Percentiles rank a stretch among this genome's conserved stretches.
Evolutionary conservation across 1,140 invertebrate species (phyloP).

Genomic region (Brachionus angularis): DNA sequence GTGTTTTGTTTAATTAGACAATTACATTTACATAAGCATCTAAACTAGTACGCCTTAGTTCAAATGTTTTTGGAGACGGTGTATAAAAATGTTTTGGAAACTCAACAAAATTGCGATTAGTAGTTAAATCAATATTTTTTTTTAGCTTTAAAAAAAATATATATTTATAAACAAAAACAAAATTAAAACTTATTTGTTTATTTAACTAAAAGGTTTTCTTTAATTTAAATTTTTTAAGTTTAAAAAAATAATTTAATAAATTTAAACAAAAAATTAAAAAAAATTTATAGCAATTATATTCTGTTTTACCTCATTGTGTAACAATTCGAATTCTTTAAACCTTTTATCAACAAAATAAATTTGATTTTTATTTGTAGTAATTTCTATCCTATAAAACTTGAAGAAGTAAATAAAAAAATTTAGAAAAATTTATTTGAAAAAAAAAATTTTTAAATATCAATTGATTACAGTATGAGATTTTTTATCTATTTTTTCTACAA

Average conservation of each 20-base stretch:
- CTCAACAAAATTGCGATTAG: neutral
- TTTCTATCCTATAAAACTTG: slow-evolving; percentile 25
- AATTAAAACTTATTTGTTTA: too few species aligned
- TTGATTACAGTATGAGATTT: slow-evolving; percentile 1
- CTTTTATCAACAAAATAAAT: slow-evolving; percentile 2
- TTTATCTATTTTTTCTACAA: slow-evolving; percentile 19
- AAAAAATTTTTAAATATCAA: neutral
- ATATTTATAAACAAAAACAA: too few species aligned
- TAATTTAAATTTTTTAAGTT: too few species aligned
- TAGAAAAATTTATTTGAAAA: neutral
- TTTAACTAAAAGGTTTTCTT: too few species aligned
- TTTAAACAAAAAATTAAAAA: too few species aligned
- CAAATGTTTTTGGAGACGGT: slow-evolving; percentile 7
- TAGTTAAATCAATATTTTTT: neutral
- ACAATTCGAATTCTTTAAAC: slow-evolving; percentile 20
- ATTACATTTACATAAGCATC: slow-evolving; percentile 10
- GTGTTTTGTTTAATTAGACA: neutral
- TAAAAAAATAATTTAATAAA: too few species aligned
- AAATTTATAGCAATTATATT: too few species aligned
- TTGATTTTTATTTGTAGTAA: neutral
- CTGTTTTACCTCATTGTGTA: slow-evolving; percentile 28
- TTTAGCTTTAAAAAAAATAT: slow-evolving; percentile 8
- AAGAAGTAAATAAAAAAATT: neutral
- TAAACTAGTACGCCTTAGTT: slow-evolving; percentile 9
- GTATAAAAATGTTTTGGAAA: slow-evolving; percentile 33